phyloP scores from a whole-genome alignment of 2,888 invertebrate genomes.

The Anthoptus insignis region DNA sequence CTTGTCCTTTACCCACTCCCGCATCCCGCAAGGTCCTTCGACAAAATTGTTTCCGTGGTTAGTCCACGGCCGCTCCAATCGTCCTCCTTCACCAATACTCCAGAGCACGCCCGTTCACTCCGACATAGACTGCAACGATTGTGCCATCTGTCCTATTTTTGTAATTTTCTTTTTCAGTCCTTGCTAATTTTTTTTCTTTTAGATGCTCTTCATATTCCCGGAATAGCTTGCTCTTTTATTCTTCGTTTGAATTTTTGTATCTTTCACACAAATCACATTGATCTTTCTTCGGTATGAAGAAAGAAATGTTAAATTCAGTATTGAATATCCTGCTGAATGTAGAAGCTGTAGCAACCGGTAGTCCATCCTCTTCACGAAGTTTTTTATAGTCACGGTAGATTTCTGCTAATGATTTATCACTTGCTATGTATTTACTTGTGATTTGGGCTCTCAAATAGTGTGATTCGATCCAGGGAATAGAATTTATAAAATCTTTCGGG shows the following conservation, averaged over 20 bases:
- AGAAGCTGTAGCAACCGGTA: conserved; percentile 25
- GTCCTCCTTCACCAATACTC: too few relatives aligned
- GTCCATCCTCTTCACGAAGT: conserved; percentile 34
- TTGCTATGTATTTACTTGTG: conserved; percentile 43
- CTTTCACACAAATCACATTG: conserved; percentile 50
- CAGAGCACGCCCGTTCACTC: too few relatives aligned
- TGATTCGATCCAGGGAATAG: conserved; percentile 34
- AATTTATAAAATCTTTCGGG: conserved; percentile 39
- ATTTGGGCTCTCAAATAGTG: conserved; percentile 46
- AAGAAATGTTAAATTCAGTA: conserved; percentile 49
- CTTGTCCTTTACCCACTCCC: too few relatives aligned
- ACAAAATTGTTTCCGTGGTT: too few relatives aligned
- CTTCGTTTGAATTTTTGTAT: conserved; percentile 37
- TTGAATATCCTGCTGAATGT: conserved; percentile 51
- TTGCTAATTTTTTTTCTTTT: neutral
- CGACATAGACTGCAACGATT: too few relatives aligned
- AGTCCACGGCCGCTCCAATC: too few relatives aligned
- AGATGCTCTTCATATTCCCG: neutral
- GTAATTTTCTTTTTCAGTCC: neutral
- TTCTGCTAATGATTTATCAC: conserved; percentile 50
- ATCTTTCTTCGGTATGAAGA: conserved; percentile 51
- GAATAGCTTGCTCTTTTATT: neutral
- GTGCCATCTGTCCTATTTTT: neutral
- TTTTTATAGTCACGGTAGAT: conserved; percentile 48
- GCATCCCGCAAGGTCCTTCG: too few relatives aligned